Evolutionary conservation across 2,113 vertebrate species (phyloP), one percentile per base, ranked within the genome.

Genomic region (Psittacara wagleri): DNA sequence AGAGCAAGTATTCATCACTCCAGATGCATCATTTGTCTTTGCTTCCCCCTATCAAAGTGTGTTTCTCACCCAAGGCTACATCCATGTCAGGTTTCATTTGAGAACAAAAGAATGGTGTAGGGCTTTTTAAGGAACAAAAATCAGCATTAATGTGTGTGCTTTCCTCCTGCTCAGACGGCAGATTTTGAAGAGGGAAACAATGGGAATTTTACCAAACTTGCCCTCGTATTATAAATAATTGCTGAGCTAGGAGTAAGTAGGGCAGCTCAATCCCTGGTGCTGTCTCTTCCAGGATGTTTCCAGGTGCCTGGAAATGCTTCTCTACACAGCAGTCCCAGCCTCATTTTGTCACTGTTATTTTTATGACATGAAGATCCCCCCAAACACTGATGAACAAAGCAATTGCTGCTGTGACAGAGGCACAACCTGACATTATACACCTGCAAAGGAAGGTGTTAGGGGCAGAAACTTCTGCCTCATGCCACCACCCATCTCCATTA

Each of bases 401-500:
- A 63, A 66, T 6, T 0, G 0, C 52, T 57, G 33, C 73, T 64
- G 55, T 20, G 35, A 69, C 48, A 55, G 39, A 17, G 24, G 35
- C 59, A 66, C 0, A 0, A 55, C 20, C 52, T 17, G 2, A 54
- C 0, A 0, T 33, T 10, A 41, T 0, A 6, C 11, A 4, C 24
- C 29, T 24, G 46, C 48, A 51, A 1, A 49, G 18, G 59, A 35
- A 22, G 15, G 17, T 5, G 0, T 17, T 16, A 28, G 46, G 33
- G 41, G 28, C 43, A 66, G 62, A 13, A 68, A 23, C 31, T 46
- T 25, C 57, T 52, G 55, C 46, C 43, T 29, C 62, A 63, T 17
- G 9, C 55, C n/a, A 59, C 27, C 51, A 6, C 11, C 37, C 29
- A 28, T 24, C 78, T 57, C 31, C 1, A 2, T 17, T 15, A 33